Base-by-base conservation (phyloP, 2,797 vertebrate genomes). In the Smutsia gigantea region DNA sequence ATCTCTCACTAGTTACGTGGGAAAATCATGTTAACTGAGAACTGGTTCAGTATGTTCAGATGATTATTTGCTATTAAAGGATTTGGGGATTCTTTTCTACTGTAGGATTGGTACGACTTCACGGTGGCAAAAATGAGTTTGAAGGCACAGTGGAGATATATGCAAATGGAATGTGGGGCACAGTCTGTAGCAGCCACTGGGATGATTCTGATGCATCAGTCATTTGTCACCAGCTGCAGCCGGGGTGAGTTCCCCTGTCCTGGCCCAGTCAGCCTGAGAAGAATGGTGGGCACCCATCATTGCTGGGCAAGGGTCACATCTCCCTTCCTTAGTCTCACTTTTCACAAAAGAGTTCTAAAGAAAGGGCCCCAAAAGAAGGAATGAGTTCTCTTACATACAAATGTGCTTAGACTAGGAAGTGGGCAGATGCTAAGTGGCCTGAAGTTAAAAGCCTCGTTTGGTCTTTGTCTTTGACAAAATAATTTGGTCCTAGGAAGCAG, bases 111-210 rank as follows among this genome's bases (percentile, higher is more conserved):
- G 98, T 99, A 93, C 98, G 99, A 96, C 98, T 99, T 63, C 99
- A 98, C 92, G 99, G 99, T 92, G 99, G 99, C 86, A 99, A 98
- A 97, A 99, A 98, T 87, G 98, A 99, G 81, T 98, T 99, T 25
- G 99, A 99, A 96, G 99, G 99, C 90, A 98, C 98, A 59, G 99
- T 99, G 97, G 99, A 99, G 95, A 98, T 99, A 75, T 99, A 99
- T 98, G 94, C 99, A 89, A 98, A 98, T 39, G 99, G 99, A 93
- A 98, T 97, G 25, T 99, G 99, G 99, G 99, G 99, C 71, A 97
- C 98, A 2, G 98, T 99, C 95, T 99, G 99, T 95, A 98, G 98
- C 79, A 98, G 98, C 37, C 97, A 98, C 42, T 99, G 99, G 99
- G 99, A 99, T 64, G 98, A 99, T n/a, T 98, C 98, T 61, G 99